phyloP scores from a whole-genome alignment of 2,113 vertebrate genomes.

The Notechis scutatus region DNA sequence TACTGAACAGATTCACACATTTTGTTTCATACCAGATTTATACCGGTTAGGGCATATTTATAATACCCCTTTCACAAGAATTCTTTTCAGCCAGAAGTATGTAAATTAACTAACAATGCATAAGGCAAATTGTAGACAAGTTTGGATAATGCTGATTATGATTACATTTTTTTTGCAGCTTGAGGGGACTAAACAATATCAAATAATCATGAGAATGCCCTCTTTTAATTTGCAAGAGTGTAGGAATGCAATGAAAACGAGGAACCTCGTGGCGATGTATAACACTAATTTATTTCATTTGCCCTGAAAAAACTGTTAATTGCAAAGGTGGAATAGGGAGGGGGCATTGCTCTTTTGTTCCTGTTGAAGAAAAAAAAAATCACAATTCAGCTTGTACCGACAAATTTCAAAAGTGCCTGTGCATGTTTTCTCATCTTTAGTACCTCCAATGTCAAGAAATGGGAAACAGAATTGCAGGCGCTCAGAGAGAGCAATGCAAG shows the following conservation, averaged over 20 bases:
- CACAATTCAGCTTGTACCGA: too few relatives aligned
- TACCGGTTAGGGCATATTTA: not conserved
- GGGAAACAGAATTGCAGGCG: slow-evolving; percentile 90
- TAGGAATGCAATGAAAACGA: not conserved
- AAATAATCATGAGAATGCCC: not conserved
- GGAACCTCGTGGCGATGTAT: not conserved
- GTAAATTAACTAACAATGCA: not conserved
- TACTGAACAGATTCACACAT: not conserved
- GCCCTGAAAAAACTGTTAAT: not conserved
- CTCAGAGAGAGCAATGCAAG: slow-evolving; percentile 88
- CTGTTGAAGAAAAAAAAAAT: not conserved
- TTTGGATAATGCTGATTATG: not conserved
- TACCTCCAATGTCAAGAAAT: slow-evolving; percentile 88
- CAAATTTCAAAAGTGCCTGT: not conserved
- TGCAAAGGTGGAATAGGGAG: not conserved
- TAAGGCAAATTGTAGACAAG: not conserved
- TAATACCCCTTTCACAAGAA: not conserved
- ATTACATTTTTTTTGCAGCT: not conserved
- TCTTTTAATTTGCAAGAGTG: not conserved
- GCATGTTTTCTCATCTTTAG: slow-evolving; percentile 56
- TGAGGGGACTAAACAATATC: not conserved
- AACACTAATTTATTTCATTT: not conserved
- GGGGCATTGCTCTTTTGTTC: not conserved
- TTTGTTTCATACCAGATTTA: not conserved
- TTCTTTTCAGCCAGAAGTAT: not conserved